A percentile compares a stretch with the other conserved stretches of the same genome.
These are phyloP conservation scores for Rhyacichthys aspro DNA, from an alignment of 2,797 vertebrate genomes.

Conservation along the genomic window DNA sequence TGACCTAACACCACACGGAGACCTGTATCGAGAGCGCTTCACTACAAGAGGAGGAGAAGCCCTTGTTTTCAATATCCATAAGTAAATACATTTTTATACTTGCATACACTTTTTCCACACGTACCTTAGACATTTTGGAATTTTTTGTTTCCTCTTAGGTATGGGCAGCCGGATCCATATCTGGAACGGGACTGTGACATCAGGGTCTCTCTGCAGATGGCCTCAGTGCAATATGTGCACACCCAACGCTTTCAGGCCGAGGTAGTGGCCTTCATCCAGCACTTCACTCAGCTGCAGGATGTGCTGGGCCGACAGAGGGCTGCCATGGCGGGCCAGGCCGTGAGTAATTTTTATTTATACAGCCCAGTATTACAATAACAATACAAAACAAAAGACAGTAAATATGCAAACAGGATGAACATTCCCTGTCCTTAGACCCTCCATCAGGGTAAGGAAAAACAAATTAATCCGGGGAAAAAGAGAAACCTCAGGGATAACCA, in stretches of 20 bases:
- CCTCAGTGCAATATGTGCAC: slow-evolving; percentile 96
- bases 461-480: too few relatives aligned
- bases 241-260: slow-evolving; percentile 97
- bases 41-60: slow-evolving; percentile 94
- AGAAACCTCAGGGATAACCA: too few relatives aligned
- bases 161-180: slow-evolving; percentile 81
- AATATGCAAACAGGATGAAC: too few relatives aligned
- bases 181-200: slow-evolving; percentile 88
- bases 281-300: slow-evolving; percentile 97
- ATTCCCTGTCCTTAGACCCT: too few relatives aligned
- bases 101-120: too few relatives aligned
- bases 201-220: slow-evolving; percentile 89
- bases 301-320: slow-evolving; percentile 94
- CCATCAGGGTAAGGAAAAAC: too few relatives aligned
- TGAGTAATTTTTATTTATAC: too few relatives aligned
- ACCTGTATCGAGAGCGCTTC: slow-evolving; percentile 96
- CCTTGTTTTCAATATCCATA: slow-evolving; percentile 90
- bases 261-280: slow-evolving; percentile 94
- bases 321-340: slow-evolving; percentile 93
- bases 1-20: slow-evolving; percentile 93
- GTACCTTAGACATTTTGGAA: neutral
- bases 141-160: slow-evolving; percentile 71
- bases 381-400: too few relatives aligned
- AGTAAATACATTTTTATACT: slow-evolving; percentile 72
- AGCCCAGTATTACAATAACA: too few relatives aligned